Conservation (phyloP, 1,140 invertebrate species). For the Bombyx mori region DNA sequence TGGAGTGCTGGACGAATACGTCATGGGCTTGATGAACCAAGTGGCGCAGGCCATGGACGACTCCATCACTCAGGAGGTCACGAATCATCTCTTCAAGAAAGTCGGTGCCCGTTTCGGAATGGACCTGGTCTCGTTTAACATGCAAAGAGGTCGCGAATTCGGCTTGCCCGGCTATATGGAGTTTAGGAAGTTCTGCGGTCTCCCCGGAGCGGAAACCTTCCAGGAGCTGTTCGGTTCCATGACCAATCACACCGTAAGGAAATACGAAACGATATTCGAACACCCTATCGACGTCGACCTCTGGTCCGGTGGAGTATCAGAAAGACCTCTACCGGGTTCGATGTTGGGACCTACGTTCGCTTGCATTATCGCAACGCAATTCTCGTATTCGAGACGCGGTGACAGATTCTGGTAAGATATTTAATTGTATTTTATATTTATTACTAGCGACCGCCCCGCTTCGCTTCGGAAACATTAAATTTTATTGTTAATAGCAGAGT, state of each 20-base stretch:
- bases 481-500: too few species aligned
- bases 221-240: constrained; percentile 90
- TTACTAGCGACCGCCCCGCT: not conserved
- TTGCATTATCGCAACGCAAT: constrained; percentile 97
- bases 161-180: constrained; percentile 94
- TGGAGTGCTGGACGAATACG: constrained; percentile 91
- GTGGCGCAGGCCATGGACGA: constrained; percentile 96
- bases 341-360: constrained; percentile 96
- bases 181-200: constrained; percentile 91
- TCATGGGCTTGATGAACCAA: constrained; percentile 95
- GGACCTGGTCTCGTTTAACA: constrained; percentile 95
- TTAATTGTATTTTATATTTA: not conserved
- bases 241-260: constrained; percentile 88
- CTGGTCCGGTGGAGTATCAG: constrained; percentile 94
- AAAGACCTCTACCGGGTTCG: constrained; percentile 86
- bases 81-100: constrained; percentile 93
- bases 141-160: constrained; percentile 93
- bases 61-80: constrained; percentile 93
- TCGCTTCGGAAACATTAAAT: too few species aligned
- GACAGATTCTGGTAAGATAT: constrained; percentile 90
- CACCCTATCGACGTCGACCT: constrained; percentile 91
- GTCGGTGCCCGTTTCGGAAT: constrained; percentile 87
- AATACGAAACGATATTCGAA: constrained; percentile 71
- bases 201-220: constrained; percentile 85
- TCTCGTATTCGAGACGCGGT: constrained; percentile 89